Evolutionary conservation across 2,888 invertebrate species (phyloP), one percentile per base, ranked within the genome.

Genomic region (Resseliella maxima): DNA sequence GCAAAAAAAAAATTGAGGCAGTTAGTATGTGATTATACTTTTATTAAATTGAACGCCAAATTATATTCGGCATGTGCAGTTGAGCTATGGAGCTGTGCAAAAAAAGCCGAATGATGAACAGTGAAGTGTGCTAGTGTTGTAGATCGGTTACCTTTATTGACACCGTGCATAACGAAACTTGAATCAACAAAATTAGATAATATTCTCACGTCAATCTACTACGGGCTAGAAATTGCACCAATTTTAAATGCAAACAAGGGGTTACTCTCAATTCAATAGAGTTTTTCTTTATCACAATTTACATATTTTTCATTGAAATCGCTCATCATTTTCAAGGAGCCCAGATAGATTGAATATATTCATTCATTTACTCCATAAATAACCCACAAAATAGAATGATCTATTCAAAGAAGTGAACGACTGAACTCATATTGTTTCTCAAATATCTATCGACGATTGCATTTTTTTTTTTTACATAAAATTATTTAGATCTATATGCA

Each of bases 41-140:
- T 72, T 31, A 72, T 72, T 31, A 31, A 72, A 72, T 72, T 72
- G 72, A 31, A 72, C 72, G 72, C 72, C 31, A 72, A 72, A 72
- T 72, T 72, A 72, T 12, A 35, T 72, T 72, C 15, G 72, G 72
- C 31, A 72, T 72, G 72, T 31, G 31, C 31, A 72, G 2, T 31
- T 27, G 31, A 72, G 15, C 31, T 18, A 27, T 59, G 10, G 59
- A 24, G 59, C 59, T 59, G n/a, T n/a, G n/a, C n/a, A n/a, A n/a
- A n/a, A n/a, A n/a, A n/a, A n/a, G n/a, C n/a, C 12, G 59, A 59
- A 59, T 59, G 5, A 12, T 59, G 59, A 15, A n/a, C 59, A n/a
- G n/a, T n/a, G 27, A 59, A 59, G 59, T 59, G 24, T 59, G 27
- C 24, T 59, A 59, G 59, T 59, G 59, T 24, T 24, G 27, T 59